A percentile compares a stretch with the other conserved stretches of the same genome.
These are phyloP conservation scores for Hydrozoanthus tunicans DNA, from an alignment of 64 coral and sea anemone species.

Conservation along the genomic window DNA sequence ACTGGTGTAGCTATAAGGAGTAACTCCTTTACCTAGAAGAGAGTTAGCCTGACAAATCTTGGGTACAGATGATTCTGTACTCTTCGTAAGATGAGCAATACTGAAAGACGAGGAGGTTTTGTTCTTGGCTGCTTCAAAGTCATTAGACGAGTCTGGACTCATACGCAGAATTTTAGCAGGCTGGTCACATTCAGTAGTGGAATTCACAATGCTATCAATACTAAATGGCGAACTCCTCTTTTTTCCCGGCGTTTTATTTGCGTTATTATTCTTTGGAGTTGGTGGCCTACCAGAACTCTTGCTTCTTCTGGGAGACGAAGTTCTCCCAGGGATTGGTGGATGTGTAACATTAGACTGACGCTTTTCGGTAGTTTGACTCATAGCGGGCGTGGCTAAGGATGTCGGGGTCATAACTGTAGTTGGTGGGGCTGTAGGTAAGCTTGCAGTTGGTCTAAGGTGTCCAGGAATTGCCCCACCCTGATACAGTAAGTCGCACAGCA, in stretches of 20 bases:
- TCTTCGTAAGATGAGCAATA: slow-evolving; percentile 82
- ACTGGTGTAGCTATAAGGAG: not conserved
- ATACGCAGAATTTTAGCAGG: slow-evolving; percentile 6
- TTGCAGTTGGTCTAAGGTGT: slow-evolving; percentile 20
- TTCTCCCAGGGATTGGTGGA: not conserved
- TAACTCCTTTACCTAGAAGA: not conserved
- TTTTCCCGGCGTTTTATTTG: not conserved
- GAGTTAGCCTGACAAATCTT: not conserved
- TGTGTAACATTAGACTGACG: not conserved
- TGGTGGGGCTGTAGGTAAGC: slow-evolving; percentile 10
- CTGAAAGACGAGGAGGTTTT: slow-evolving; percentile 76
- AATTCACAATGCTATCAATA: slow-evolving; percentile 66
- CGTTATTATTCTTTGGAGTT: not conserved
- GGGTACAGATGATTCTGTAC: not conserved
- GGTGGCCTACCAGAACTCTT: slow-evolving; percentile 1
- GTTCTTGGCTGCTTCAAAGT: slow-evolving; percentile 2
- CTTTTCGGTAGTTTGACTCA: slow-evolving; percentile 39
- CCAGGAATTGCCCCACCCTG: slow-evolving; percentile 72
- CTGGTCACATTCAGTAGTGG: slow-evolving; percentile 3
- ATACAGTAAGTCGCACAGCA: slow-evolving; percentile 81
- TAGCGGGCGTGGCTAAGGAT: slow-evolving; percentile 27
- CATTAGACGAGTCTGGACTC: not conserved
- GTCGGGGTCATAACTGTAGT: slow-evolving; percentile 48
- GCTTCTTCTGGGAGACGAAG: slow-evolving; percentile 32
- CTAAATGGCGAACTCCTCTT: slow-evolving; percentile 65